Conservation (phyloP, 2,113 vertebrate species). For the Aphyosemion australe region DNA sequence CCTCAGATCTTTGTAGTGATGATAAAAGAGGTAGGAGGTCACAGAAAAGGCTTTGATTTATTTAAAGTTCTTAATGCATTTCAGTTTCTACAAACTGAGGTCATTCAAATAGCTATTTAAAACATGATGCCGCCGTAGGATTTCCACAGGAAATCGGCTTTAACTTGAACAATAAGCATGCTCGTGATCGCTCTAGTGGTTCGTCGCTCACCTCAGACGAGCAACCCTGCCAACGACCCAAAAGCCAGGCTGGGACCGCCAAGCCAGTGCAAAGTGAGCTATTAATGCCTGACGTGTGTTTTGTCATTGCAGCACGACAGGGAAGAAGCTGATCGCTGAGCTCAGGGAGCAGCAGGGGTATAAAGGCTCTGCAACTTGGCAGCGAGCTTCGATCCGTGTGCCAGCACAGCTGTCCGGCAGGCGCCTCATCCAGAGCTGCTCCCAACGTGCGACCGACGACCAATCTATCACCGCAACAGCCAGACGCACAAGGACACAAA, state of each 20-base stretch:
- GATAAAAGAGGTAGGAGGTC: no score
- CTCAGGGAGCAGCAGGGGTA: constrained; percentile 59
- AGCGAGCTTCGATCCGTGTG: constrained; percentile 43
- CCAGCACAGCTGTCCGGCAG: constrained; percentile 78
- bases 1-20: no score
- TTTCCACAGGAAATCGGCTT: no score
- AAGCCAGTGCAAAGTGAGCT: constrained; percentile 61
- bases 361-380: constrained; percentile 68
- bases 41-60: no score
- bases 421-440: constrained; percentile 59
- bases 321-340: constrained; percentile 60
- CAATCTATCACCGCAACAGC: constrained; percentile 65
- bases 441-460: constrained; percentile 43
- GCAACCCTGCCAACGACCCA: constrained; percentile 48
- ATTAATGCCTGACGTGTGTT: constrained; percentile 69
- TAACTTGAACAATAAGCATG: constrained; percentile 33
- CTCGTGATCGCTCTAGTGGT: constrained; percentile 30
- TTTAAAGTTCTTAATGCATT: no score
- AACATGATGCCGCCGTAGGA: no score
- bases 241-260: constrained; percentile 31
- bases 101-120: no score
- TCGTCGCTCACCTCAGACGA: constrained; percentile 30
- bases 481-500: constrained; percentile 66
- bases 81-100: no score
- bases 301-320: constrained; percentile 63